phyloP scores from a whole-genome alignment of 2,888 invertebrate genomes.

The Drosophila ezoana region DNA sequence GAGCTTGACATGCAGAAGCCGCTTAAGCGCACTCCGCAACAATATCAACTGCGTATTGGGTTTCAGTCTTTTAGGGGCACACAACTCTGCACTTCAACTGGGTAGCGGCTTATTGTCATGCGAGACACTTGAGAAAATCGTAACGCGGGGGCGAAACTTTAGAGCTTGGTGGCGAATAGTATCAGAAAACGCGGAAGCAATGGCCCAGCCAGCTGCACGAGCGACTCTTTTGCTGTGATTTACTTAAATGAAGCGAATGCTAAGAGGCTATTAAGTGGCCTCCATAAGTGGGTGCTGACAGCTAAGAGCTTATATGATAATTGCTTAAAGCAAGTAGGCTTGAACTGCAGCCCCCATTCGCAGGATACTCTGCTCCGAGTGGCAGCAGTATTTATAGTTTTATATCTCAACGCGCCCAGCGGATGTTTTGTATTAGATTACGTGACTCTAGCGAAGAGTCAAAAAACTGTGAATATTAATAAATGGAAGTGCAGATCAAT shows the following conservation, averaged over 20 bases:
- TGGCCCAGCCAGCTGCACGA: conserved; percentile 32
- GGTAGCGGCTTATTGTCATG: conserved; percentile 65
- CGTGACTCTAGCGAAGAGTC: no score
- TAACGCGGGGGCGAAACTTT: conserved; percentile 52
- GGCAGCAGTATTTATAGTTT: no score
- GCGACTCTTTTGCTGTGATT: conserved; percentile 67
- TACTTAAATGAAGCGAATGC: conserved; percentile 49
- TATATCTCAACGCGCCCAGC: no score
- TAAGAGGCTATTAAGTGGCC: conserved; percentile 67
- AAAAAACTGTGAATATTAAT: no score
- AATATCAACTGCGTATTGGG: conserved; percentile 41
- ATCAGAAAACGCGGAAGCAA: not conserved
- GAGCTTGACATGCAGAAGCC: conserved; percentile 81
- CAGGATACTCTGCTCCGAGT: not conserved
- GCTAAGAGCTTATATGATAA: conserved; percentile 22
- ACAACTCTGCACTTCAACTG: conserved; percentile 42
- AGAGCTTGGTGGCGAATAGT: conserved; percentile 29
- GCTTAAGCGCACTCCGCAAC: conserved; percentile 70
- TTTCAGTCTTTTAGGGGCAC: conserved; percentile 33
- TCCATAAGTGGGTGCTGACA: conserved; percentile 49
- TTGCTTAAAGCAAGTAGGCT: conserved; percentile 20
- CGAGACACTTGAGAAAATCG: conserved; percentile 80
- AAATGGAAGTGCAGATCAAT: no score
- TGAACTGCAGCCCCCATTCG: not conserved
- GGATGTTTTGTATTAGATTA: no score